phyloP scores from a whole-genome alignment of 2,113 vertebrate species.

The Notechis scutatus region DNA sequence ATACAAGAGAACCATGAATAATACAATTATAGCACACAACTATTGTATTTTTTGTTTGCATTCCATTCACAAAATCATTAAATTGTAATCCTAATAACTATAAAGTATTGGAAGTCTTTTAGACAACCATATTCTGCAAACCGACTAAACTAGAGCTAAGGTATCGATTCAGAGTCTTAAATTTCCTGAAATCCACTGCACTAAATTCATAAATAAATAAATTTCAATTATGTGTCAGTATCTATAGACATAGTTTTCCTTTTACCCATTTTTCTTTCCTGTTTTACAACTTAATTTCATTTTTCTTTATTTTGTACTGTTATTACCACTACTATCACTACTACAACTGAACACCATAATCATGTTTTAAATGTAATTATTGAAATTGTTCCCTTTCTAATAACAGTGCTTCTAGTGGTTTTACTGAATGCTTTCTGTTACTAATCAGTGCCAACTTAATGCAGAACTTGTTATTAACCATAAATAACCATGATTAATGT shows the following conservation, averaged over 20 bases:
- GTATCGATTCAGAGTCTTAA: neutral
- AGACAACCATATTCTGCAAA: neutral
- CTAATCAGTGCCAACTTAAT: neutral
- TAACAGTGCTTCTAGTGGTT: neutral
- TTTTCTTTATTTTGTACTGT: neutral
- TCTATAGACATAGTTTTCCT: neutral
- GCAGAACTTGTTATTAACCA: neutral
- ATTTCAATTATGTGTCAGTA: neutral
- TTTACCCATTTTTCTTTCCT: neutral
- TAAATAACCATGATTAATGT: neutral
- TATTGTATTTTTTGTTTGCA: neutral
- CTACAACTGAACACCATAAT: neutral
- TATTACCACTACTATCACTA: neutral
- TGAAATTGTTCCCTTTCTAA: neutral
- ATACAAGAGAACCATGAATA: neutral
- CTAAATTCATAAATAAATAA: neutral
- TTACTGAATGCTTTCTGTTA: neutral
- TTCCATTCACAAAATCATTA: neutral
- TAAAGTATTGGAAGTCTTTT: neutral
- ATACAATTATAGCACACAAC: neutral
- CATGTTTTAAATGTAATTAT: neutral
- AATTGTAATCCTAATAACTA: neutral
- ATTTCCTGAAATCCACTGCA: neutral
- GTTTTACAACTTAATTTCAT: neutral
- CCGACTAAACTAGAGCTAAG: neutral